These are phyloP conservation scores for Oedothorax gibbosus DNA, from an alignment of 1,140 invertebrate genomes.

Conservation along the genomic window DNA sequence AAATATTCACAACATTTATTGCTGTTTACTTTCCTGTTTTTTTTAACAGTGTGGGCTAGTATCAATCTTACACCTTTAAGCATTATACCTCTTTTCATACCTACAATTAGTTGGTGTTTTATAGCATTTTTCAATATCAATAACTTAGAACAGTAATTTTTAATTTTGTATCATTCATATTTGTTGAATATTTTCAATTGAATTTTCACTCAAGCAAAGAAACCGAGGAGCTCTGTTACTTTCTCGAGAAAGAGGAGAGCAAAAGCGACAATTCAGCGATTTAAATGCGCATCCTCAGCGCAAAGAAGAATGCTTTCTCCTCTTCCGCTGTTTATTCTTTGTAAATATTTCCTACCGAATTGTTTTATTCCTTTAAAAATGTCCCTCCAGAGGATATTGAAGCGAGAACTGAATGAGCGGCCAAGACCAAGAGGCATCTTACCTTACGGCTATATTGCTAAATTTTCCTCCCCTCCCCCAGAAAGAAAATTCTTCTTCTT, in stretches of 20 bases:
- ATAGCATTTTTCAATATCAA: too few relatives aligned
- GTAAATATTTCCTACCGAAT: conserved; percentile 58
- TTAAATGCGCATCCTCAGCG: conserved; percentile 57
- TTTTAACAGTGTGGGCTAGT: too few relatives aligned
- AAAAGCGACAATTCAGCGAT: conserved; percentile 54
- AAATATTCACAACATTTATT: too few relatives aligned
- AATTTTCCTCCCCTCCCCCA: not conserved
- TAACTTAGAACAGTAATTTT: too few relatives aligned
- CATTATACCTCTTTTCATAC: too few relatives aligned
- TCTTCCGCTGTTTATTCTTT: conserved; percentile 50
- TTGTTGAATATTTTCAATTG: too few relatives aligned
- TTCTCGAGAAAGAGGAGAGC: not conserved
- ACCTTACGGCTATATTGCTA: conserved; percentile 53
- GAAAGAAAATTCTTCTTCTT: conserved; percentile 4
- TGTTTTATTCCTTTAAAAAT: conserved; percentile 59
- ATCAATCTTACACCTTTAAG: too few relatives aligned
- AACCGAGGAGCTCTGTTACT: conserved; percentile 13
- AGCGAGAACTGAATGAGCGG: conserved; percentile 42
- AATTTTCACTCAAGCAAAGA: not conserved
- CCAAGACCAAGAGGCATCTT: conserved; percentile 22
- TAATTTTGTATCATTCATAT: too few relatives aligned
- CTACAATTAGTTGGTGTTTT: too few relatives aligned
- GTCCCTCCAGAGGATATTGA: conserved; percentile 51
- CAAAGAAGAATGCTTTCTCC: conserved; percentile 18
- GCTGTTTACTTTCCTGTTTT: too few relatives aligned